A percentile compares a stretch with the other conserved stretches of the same genome.
phyloP scores from a whole-genome alignment of 2,888 invertebrate genomes.

The Coremacera marginata region DNA sequence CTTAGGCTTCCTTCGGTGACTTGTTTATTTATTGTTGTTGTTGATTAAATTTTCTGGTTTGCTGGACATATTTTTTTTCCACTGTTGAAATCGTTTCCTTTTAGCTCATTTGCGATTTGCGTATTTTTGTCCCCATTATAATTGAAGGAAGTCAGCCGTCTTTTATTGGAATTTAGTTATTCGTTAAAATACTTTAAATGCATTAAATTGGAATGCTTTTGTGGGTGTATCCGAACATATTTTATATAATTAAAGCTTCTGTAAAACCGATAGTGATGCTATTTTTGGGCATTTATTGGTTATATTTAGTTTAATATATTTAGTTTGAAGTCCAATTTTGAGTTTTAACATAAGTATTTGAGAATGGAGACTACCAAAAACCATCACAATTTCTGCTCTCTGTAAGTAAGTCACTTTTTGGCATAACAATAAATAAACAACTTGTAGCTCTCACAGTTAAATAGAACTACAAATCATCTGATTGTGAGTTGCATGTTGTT shows the following conservation, averaged over 20 bases:
- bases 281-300: no score
- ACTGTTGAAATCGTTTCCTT: slow-evolving; percentile 29
- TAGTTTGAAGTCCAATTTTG: no score
- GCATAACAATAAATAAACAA: neutral
- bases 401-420: no score
- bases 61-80: slow-evolving; percentile 2
- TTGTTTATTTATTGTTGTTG: slow-evolving; percentile 25
- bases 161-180: neutral
- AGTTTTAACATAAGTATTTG: no score
- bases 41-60: slow-evolving; percentile 36
- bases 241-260: no score
- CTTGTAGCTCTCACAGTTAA: slow-evolving; percentile 7
- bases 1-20: slow-evolving; percentile 35
- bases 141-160: neutral
- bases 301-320: no score
- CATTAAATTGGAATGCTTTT: no score
- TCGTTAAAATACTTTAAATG: slow-evolving; percentile 21
- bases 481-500: slow-evolving; percentile 21
- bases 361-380: no score
- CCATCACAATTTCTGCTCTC: no score
- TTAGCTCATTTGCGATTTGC: slow-evolving; percentile 29
- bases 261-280: no score
- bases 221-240: no score
- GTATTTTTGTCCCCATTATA: neutral
- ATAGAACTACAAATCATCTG: slow-evolving; percentile 27